Percentiles rank a stretch among this genome's conserved stretches.
These are phyloP conservation scores for Rhinoptilus africanus DNA, from an alignment of 2,113 vertebrate genomes.

Conservation along the genomic window DNA sequence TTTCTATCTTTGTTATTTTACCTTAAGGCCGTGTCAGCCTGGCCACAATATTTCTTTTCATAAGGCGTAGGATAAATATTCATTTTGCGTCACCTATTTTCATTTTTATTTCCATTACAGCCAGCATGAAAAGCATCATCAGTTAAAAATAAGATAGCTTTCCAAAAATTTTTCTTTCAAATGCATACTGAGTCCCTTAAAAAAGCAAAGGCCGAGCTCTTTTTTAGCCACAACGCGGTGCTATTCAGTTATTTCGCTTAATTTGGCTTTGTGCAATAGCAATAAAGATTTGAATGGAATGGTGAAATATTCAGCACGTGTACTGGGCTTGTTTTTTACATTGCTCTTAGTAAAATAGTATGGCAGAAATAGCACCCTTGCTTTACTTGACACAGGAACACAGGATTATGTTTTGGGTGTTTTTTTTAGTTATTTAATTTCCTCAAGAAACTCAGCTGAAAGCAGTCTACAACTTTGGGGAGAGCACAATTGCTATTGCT, in stretches of 20 bases:
- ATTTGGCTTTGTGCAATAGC: not conserved
- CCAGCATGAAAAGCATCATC: not conserved
- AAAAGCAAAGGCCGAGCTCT: not conserved
- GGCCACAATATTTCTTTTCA: not conserved
- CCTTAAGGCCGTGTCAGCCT: not conserved
- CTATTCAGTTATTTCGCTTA: not conserved
- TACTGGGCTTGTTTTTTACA: not conserved
- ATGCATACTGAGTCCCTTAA: not conserved
- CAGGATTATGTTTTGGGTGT: fast-evolving
- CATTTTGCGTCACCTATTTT: not conserved
- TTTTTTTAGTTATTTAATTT: not conserved
- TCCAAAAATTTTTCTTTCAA: not conserved
- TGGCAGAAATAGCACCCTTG: not conserved
- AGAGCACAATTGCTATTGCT: not conserved
- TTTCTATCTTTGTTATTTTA: not conserved
- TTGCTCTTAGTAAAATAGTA: not conserved
- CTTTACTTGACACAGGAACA: not conserved
- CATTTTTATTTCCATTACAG: not conserved
- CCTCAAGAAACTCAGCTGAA: not conserved
- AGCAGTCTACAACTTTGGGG: not conserved
- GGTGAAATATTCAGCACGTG: not conserved
- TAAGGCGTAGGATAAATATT: not conserved
- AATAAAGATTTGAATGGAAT: not conserved
- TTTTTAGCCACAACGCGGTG: not conserved
- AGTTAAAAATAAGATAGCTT: not conserved